Conservation (phyloP, 2,797 vertebrate genomes). For the Garrulus glandarius region DNA sequence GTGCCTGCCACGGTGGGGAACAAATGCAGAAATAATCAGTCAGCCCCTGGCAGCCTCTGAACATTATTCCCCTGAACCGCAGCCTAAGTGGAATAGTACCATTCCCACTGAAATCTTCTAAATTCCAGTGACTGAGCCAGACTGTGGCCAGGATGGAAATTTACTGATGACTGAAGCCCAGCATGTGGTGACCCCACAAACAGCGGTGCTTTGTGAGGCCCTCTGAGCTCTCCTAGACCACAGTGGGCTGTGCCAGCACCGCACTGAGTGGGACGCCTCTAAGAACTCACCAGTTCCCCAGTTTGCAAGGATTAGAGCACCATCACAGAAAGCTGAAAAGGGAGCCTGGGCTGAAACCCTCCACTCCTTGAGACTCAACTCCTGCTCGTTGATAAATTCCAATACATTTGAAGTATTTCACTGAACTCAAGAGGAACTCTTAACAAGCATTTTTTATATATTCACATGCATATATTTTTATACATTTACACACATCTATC, state of each 20-base stretch:
- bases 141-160: not conserved
- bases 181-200: not conserved
- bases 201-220: not conserved
- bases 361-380: not conserved
- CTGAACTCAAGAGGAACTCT: not conserved
- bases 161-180: not conserved
- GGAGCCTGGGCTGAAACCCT: not conserved
- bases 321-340: not conserved
- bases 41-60: not conserved
- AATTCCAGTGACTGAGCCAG: not conserved
- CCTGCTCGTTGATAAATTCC: not conserved
- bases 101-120: not conserved
- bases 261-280: not conserved
- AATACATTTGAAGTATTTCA: not conserved
- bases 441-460: not conserved
- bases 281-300: not conserved
- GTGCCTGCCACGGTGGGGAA: not conserved
- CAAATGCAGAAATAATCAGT: not conserved
- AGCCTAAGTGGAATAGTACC: not conserved
- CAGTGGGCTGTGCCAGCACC: not conserved
- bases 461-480: not conserved
- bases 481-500: not conserved
- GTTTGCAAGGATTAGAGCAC: not conserved
- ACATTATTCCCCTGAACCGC: not conserved
- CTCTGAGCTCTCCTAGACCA: not conserved